Percentiles rank a stretch among this genome's conserved stretches.
phyloP scores from a whole-genome alignment of 2,888 invertebrate genomes.

The Macrophya alboannulata region DNA sequence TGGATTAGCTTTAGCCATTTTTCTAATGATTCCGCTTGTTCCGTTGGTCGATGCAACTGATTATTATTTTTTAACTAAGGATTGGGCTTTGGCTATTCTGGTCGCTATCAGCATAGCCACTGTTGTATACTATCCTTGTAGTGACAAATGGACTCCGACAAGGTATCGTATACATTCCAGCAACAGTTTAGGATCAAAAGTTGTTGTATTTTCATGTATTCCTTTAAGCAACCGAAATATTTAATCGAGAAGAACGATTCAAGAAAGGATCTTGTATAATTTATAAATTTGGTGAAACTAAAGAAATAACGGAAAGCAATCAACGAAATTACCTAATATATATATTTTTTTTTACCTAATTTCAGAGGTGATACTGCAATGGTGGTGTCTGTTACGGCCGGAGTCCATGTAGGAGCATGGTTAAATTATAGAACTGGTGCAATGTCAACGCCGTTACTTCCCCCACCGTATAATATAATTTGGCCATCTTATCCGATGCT shows the following conservation, averaged over 20 bases:
- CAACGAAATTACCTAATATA: conserved; percentile 37
- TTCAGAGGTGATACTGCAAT: conserved; percentile 94
- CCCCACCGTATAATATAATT: conserved; percentile 89
- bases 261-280: too few relatives aligned
- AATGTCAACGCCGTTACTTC: conserved; percentile 83
- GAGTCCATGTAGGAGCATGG: conserved; percentile 92
- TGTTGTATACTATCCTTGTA: conserved; percentile 90
- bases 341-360: conserved; percentile 63
- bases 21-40: conserved; percentile 87
- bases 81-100: conserved; percentile 85
- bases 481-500: conserved; percentile 91
- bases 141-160: conserved; percentile 95
- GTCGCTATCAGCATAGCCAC: conserved; percentile 85
- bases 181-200: neutral
- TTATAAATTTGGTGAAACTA: neutral
- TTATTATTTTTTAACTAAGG: conserved; percentile 86
- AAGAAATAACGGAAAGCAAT: neutral
- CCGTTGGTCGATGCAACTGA: conserved; percentile 90
- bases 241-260: neutral
- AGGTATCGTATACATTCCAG: conserved; percentile 81
- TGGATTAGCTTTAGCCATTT: conserved; percentile 87
- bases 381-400: conserved; percentile 91
- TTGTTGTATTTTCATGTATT: neutral
- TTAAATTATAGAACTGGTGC: conserved; percentile 91
- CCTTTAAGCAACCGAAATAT: neutral